Base-by-base conservation (phyloP, 2,888 invertebrate species). In the Tenodera sinensis region DNA sequence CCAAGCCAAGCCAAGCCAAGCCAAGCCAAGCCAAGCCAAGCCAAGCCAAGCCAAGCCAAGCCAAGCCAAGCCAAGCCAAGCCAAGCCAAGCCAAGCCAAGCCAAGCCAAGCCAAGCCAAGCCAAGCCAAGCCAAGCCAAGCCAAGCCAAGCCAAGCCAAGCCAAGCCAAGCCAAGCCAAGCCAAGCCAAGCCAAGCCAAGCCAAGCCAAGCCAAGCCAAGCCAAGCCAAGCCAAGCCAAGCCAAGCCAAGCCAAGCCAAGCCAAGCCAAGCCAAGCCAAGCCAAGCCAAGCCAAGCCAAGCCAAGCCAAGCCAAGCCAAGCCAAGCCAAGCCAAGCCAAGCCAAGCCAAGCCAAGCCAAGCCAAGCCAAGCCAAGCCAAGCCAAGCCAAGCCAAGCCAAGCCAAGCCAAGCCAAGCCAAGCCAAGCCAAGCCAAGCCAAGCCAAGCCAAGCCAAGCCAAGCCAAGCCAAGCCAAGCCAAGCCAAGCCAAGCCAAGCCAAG, bases 81-180 rank as follows among this genome's bases (percentile, higher is more conserved):
- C 84, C 84, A 84, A 28, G 84, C 84, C 84, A 84, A 84, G 84
- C n/a, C 84, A 84, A 28, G 84, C 84, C 84, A 84, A 84, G 84
- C 84, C 84, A 84, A 28, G 84, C 84, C 84, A 84, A 84, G 84
- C n/a, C 84, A 84, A 28, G 84, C n/a, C 84, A 84, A 84, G 84
- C 84, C 84, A 84, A 28, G 84, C 84, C 84, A 84, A 84, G 84
- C 84, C 84, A 84, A 28, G 84, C 28, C 84, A 84, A 28, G 84
- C 84, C 84, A 84, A 28, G 84, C 84, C 84, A 84, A 84, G 84
- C 84, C 84, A 84, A 28, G 84, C 84, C 84, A 84, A 84, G 84
- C 27, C 84, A 84, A 28, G 84, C n/a, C 84, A 84, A 84, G 84
- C 84, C 84, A 84, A 28, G 84, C n/a, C 84, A 84, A 84, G 84